Conservation (phyloP, 2,113 vertebrate species). For the Corythaixoides concolor region DNA sequence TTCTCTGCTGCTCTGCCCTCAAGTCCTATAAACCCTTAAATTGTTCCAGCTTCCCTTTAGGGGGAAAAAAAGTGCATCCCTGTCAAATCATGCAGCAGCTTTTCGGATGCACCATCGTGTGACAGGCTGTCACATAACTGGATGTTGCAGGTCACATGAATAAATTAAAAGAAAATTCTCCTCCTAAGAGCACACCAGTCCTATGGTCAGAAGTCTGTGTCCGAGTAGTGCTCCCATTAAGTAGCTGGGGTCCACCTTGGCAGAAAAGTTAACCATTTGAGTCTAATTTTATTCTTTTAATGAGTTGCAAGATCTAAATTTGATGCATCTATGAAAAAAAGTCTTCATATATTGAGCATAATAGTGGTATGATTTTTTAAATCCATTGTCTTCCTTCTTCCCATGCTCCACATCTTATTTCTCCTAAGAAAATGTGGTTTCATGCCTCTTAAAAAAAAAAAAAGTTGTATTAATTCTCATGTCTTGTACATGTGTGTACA, state of each 20-base stretch:
- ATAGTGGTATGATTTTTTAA: background rate
- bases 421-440: background rate
- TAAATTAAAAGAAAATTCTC: background rate
- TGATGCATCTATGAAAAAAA: too few species aligned
- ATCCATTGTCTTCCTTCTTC: background rate
- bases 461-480: background rate
- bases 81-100: background rate
- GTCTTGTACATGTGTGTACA: background rate
- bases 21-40: background rate
- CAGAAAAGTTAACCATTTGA: background rate
- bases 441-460: background rate
- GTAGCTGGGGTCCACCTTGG: background rate
- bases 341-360: background rate
- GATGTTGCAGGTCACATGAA: background rate
- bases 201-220: background rate
- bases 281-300: background rate
- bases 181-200: background rate
- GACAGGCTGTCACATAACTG: background rate
- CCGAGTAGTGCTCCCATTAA: background rate
- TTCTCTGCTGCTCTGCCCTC: background rate
- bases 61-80: rapidly evolving
- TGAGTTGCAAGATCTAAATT: background rate
- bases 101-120: background rate
- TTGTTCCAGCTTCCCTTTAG: background rate
- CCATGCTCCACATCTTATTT: background rate